Percentiles rank a stretch among this genome's conserved stretches.
phyloP scores from a whole-genome alignment of 2,888 invertebrate species.

The Macaria liturata region DNA sequence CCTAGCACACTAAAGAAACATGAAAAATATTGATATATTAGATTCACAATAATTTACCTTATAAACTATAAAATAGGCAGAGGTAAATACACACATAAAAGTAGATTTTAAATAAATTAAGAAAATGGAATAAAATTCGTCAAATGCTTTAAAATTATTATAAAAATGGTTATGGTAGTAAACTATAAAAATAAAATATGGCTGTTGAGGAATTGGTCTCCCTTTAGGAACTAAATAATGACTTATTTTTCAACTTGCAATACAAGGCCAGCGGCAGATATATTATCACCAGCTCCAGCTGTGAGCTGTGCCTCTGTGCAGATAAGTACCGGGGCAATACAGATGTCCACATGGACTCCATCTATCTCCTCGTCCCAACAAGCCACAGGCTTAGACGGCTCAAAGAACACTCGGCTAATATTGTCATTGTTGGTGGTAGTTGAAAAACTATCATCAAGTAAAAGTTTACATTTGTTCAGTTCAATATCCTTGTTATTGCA shows the following conservation, averaged over 20 bases:
- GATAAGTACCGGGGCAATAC: conserved; percentile 92
- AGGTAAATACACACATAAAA: no score
- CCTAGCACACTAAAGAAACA: no score
- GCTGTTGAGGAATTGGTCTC: no score
- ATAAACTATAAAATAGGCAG: no score
- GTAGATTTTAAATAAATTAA: no score
- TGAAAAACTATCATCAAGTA: conserved; percentile 93
- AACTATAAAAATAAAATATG: no score
- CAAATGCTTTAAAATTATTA: no score
- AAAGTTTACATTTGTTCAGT: conserved; percentile 77
- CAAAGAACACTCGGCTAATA: conserved; percentile 84
- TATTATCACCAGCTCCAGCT: conserved; percentile 94
- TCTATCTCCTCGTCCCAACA: conserved; percentile 90
- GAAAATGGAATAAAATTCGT: no score
- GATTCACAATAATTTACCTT: no score
- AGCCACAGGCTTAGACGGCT: conserved; percentile 88
- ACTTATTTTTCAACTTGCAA: conserved; percentile 83
- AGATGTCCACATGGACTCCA: conserved; percentile 84
- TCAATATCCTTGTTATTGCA: conserved; percentile 86
- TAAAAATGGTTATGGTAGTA: no score
- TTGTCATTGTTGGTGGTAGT: conserved; percentile 84
- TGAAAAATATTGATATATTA: no score
- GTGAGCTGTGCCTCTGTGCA: conserved; percentile 92
- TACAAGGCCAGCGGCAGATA: conserved; percentile 94
- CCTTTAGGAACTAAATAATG: no score